Base-by-base conservation (phyloP, 2,797 vertebrate genomes). In the Gymnopithys bicolor region DNA sequence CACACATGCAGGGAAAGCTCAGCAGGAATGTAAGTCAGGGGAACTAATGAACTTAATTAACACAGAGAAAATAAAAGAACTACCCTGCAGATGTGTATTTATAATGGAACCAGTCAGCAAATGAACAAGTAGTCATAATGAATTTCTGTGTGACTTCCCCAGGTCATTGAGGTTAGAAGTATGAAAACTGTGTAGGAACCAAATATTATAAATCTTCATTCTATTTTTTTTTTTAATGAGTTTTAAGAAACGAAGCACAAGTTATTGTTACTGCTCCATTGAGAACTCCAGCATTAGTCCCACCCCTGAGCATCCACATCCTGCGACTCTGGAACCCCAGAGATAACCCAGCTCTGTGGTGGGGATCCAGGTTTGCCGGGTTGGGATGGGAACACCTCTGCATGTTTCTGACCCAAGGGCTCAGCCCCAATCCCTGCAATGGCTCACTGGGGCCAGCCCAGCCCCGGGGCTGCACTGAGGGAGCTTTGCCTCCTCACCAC, bases 41-140 rank as follows among this genome's bases (percentile, higher is more conserved):
- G 67, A 89, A 93, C 67, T 63, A 78, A 89, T 56, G 55, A 91
- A 87, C 64, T 77, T 93, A 89, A 92, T 94, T 89, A 95, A 84
- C 39, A 79, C 19, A 73, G 0, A 58, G 35, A 73, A 87, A 90
- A 94, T 67, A 82, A 84, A 89, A 90, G 27, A 84, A 69, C 22
- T 35, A 53, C 24, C 49, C 68, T 74, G 32, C 53, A 80, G 70
- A 82, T 63, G n/a, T 66, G 46, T 68, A 19, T 21, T 33, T 53
- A 32, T 52, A 91, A 81, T 66, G 76, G 77, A 93, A 66, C 49
- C 2, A 2, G 32, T 80, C 55, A 69, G n/a, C 30, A 95, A 94
- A 84, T 41, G 49, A 74, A 70, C 48, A 51, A 59, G 13, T 2
- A 75, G 14, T 21, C 46, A 78, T 10, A 59, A 63, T 0, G 9